A percentile compares a stretch with the other conserved stretches of the same genome.
Evolutionary conservation across 2,888 invertebrate genomes (phyloP).

Genomic region (Campoplex nolae): DNA sequence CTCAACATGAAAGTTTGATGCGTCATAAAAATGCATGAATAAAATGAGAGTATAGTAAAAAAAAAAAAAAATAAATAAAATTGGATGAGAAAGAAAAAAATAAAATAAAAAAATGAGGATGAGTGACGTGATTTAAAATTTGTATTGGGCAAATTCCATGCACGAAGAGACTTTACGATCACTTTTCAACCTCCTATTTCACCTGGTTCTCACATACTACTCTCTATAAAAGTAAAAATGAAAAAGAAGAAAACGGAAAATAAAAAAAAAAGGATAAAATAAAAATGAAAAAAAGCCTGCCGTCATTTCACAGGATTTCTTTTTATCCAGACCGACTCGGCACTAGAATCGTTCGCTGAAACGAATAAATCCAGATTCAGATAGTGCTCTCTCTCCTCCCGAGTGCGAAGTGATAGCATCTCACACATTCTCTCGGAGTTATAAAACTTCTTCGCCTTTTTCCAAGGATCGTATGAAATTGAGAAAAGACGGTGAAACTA

Average conservation of each 20-base stretch:
- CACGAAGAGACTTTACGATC: slow-evolving; percentile 61
- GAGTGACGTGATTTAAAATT: slow-evolving; percentile 39
- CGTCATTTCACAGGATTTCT: slow-evolving; percentile 31
- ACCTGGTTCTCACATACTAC: slow-evolving; percentile 6
- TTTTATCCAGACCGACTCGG: slow-evolving; percentile 44
- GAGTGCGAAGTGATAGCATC: slow-evolving; percentile 12
- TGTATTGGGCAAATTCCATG: slow-evolving; percentile 55
- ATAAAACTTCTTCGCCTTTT: slow-evolving; percentile 46
- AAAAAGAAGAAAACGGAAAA: neutral
- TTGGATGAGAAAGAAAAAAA: neutral
- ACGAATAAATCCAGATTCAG: slow-evolving; percentile 58
- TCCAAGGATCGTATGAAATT: slow-evolving; percentile 28
- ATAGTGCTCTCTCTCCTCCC: slow-evolving; percentile 34
- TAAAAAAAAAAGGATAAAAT: neutral
- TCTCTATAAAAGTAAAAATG: neutral
- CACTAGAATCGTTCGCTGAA: slow-evolving; percentile 47
- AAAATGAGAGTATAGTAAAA: slow-evolving; percentile 11
- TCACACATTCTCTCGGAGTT: slow-evolving; percentile 47
- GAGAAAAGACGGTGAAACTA: slow-evolving; percentile 13
- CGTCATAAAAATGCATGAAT: neutral
- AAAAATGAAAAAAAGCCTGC: neutral
- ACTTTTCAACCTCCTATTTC: slow-evolving; percentile 25
- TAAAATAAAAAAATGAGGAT: slow-evolving; percentile 15
- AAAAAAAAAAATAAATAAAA: slow-evolving; percentile 9
- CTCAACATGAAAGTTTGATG: neutral